phyloP scores from a whole-genome alignment of 2,797 vertebrate species.

The Arnoldichthys spilopterus region DNA sequence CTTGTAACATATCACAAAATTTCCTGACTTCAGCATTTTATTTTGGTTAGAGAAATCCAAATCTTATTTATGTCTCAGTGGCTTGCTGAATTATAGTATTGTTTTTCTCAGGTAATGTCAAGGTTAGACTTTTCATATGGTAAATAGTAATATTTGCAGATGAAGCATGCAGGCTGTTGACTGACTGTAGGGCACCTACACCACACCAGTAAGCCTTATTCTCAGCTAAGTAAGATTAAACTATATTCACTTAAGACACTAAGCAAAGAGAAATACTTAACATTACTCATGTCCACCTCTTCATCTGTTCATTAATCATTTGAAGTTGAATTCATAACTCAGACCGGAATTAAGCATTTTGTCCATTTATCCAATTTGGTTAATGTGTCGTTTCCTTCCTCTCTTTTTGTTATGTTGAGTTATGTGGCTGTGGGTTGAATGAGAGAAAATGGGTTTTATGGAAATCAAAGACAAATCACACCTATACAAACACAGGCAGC shows the following conservation, averaged over 20 bases:
- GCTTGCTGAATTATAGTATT: conserved; percentile 20
- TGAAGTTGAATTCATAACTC: conserved; percentile 37
- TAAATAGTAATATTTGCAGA: conserved; percentile 75
- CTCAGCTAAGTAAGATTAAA: conserved; percentile 9
- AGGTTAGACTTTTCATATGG: conserved; percentile 59
- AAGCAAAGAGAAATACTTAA: neutral
- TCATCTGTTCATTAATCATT: conserved; percentile 20
- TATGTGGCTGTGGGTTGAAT: conserved; percentile 62
- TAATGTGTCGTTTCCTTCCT: conserved; percentile 59
- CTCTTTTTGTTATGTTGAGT: conserved; percentile 56
- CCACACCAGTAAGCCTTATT: neutral
- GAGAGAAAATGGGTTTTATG: conserved; percentile 78
- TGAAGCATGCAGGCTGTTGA: conserved; percentile 73
- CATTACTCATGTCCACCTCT: neutral
- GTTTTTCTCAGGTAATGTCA: conserved; percentile 55
- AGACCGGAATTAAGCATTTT: conserved; percentile 57
- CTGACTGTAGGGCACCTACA: conserved; percentile 44
- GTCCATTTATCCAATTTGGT: conserved; percentile 57
- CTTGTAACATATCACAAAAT: too few relatives aligned
- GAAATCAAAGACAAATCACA: conserved; percentile 79
- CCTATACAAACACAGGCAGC: conserved; percentile 63
- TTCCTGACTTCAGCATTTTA: neutral
- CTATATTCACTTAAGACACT: neutral
- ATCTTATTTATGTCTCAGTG: conserved; percentile 28
- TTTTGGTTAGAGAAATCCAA: neutral